Base-by-base conservation (phyloP, 2,113 vertebrate species). In the Baryphthengus martii region DNA sequence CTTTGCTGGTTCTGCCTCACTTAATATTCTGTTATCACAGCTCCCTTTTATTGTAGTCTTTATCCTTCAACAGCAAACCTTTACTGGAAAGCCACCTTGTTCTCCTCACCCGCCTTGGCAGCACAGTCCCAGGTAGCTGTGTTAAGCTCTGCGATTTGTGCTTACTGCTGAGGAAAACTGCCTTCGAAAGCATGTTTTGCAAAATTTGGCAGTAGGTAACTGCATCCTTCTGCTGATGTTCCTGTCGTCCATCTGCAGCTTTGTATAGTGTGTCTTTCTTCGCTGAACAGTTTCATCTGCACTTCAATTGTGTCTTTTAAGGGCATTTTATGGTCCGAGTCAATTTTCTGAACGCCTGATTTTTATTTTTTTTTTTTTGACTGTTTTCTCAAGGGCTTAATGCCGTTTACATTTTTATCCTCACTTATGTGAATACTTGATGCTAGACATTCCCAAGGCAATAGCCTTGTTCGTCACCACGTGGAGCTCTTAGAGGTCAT, bases 141-240 rank as follows among this genome's bases (percentile, higher is more conserved):
- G 82, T 67, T 71, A 62, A 91, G 59, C 70, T 56, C 85, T 90
- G 85, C 10, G 2, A 9, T 78, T 90, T 79, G 85, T 82, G 91
- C 68, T 92, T 50, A 39, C 76, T 74, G 87, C 88, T 85, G 78
- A 80, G 88, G 58, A 83, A 92, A 93, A 87, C 45, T 91, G 95
- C 65, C 76, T 91, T 81, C 40, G 73, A 89, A 94, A 86, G 90
- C 84, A 59, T 17, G 65, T 88, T 94, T 61, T 65, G 75, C 59
- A 94, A 50, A 73, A 80, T 53, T 20, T 88, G 74, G 86, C 90
- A 88, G 23, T 17, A 62, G 81, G 78, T 95, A 72, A 19, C 83
- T 68, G 75, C 75, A 68, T 89, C 88, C 81, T 94, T 85, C 85
- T 92, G 90, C 91, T 95, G 55, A 63, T 77, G 74, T 77, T 96